Base-by-base conservation (phyloP, 2,113 vertebrate species). In the Sturnus vulgaris region DNA sequence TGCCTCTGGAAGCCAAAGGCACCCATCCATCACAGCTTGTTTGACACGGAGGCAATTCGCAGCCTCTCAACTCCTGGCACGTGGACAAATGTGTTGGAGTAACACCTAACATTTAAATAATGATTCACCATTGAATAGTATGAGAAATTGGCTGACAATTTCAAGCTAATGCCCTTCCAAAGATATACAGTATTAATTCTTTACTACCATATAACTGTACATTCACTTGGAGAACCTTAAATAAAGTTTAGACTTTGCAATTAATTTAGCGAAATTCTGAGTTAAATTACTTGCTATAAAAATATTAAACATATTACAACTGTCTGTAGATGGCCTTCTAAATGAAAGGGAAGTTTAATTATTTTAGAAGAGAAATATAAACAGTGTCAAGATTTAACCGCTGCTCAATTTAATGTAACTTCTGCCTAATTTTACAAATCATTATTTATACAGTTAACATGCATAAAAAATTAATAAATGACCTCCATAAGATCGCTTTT, bases 351-450 rank as follows among this genome's bases (percentile, higher is more conserved):
- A 71, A n/a, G 18, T 75, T 96, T 95, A 87, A 96, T 96, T 96
- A 95, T 96, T 95, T 91, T 59, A 59, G 72, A 92, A 90, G n/a
- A 93, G 90, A 96, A 92, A 96, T 59, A 88, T 73, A 95, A 91
- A 91, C 82, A 88, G 79, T 84, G 82, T 96, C 95, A 75, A 94
- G 85, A 90, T 88, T 87, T 95, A 96, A 87, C 93, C 66, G 7
- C 92, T 94, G 59, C 50, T 92, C 95, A 93, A 77, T 97, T 97
- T 92, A 95, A 69, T 68, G 40, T 64, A 87, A 95, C 91, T 96
- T 96, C 88, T 72, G 57, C 82, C 78, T 95, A 95, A 95, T 96
- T 96, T 94, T 94, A 83, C 93, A 93, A 91, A 93, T 94, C 78
- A 80, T 96, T 96, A 88, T 97, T 92, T 93, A 89, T 93, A 82